phyloP scores from a whole-genome alignment of 2,888 invertebrate genomes.

The Syrphus vitripennis region DNA sequence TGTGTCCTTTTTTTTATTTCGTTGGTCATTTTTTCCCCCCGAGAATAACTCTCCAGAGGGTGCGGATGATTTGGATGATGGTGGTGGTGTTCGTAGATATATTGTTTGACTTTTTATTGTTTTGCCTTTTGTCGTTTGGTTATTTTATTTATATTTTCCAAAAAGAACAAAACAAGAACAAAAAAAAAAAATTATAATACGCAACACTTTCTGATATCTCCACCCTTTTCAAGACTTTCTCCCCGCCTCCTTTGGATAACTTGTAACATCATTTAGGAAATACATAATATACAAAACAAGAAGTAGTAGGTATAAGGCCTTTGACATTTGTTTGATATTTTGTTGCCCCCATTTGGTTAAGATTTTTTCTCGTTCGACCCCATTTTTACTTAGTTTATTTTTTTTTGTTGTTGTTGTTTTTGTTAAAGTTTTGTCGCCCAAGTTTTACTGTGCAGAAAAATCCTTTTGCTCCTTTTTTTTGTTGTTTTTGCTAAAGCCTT shows the following conservation, averaged over 20 bases:
- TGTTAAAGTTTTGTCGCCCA: slow-evolving; percentile 25
- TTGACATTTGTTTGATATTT: slow-evolving; percentile 66
- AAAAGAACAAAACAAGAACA: slow-evolving; percentile 26
- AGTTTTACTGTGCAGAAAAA: slow-evolving; percentile 36
- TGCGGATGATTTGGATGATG: neutral
- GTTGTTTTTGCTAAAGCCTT: slow-evolving; percentile 16
- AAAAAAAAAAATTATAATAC: slow-evolving; percentile 47
- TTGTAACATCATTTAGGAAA: slow-evolving; percentile 40
- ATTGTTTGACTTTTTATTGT: slow-evolving; percentile 64
- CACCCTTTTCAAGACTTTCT: neutral
- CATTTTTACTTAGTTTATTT: neutral
- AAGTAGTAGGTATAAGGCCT: slow-evolving; percentile 31
- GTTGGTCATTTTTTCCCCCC: slow-evolving; percentile 32
- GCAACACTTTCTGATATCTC: slow-evolving; percentile 59
- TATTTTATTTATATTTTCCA: slow-evolving; percentile 57
- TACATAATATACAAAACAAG: slow-evolving; percentile 6
- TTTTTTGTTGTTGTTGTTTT: neutral
- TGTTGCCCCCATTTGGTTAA: slow-evolving; percentile 59
- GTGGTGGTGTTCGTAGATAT: too few relatives aligned
- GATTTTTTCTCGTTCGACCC: slow-evolving; percentile 20
- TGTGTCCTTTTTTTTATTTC: slow-evolving; percentile 46
- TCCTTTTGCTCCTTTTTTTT: slow-evolving; percentile 55
- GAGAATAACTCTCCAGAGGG: neutral
- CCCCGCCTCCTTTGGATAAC: neutral
- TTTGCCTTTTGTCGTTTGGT: slow-evolving; percentile 59